Percentiles rank a stretch among this genome's conserved stretches.
Conservation (phyloP, 1,140 invertebrate species). For the Chrysomallon squamiferum region DNA sequence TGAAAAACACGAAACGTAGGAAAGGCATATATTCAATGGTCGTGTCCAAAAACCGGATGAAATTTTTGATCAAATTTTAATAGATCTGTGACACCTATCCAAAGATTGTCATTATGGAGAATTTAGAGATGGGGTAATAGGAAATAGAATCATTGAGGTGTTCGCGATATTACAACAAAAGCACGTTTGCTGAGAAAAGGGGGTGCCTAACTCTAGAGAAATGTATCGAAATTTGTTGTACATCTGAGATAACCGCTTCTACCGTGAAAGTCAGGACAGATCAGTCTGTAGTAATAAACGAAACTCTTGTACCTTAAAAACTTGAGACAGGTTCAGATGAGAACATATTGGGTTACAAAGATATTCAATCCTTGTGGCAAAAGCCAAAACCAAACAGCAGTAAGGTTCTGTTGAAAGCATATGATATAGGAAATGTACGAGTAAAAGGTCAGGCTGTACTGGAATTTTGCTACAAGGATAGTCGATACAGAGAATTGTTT, state of each 20-base stretch:
- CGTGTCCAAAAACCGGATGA: slow-evolving; percentile 1
- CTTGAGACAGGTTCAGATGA: slow-evolving; percentile 17
- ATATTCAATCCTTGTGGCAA: slow-evolving; percentile 8
- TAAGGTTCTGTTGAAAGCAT: background rate
- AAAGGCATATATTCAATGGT: slow-evolving; percentile 1
- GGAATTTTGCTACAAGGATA: background rate
- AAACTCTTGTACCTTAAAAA: slow-evolving; percentile 9
- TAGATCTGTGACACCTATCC: slow-evolving; percentile 1
- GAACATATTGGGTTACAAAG: slow-evolving; percentile 12
- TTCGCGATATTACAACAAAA: background rate
- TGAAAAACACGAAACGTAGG: background rate
- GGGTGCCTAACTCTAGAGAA: slow-evolving; percentile 1
- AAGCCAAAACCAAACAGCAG: slow-evolving; percentile 23
- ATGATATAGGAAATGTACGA: too few species aligned
- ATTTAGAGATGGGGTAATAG: background rate
- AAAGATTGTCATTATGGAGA: slow-evolving; percentile 11
- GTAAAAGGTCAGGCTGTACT: background rate
- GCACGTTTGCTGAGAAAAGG: slow-evolving; percentile 4
- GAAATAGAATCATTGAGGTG: slow-evolving; percentile 7
- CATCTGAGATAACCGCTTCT: background rate
- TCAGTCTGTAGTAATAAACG: background rate
- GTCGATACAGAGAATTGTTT: background rate
- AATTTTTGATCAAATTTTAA: slow-evolving; percentile 6
- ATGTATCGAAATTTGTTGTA: background rate
- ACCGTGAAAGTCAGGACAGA: background rate